A percentile compares a stretch with the other conserved stretches of the same genome.
phyloP scores from a whole-genome alignment of 2,797 vertebrate genomes.

The Ctenochaetus hawaiiensis region DNA sequence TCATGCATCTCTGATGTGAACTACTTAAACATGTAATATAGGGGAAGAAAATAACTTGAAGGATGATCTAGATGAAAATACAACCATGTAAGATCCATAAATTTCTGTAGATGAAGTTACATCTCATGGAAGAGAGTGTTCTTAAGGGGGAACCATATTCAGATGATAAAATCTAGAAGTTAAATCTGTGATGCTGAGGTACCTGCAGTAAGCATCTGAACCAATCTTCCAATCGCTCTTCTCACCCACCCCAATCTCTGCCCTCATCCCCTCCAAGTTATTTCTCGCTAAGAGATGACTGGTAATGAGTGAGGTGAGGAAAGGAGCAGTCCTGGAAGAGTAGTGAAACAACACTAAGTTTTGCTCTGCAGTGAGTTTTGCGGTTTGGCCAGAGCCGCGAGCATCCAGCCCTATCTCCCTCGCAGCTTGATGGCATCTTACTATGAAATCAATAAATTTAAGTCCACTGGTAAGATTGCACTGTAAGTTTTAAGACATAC shows the following conservation, averaged over 20 bases:
- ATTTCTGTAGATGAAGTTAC: conserved; percentile 12
- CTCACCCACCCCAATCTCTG: conserved; percentile 47
- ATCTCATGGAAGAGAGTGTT: conserved; percentile 14
- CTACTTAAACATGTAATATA: conserved; percentile 20
- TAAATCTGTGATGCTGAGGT: conserved; percentile 29
- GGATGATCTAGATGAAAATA: conserved; percentile 35
- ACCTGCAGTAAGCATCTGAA: conserved; percentile 21
- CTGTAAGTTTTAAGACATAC: conserved; percentile 66
- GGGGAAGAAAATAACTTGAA: conserved; percentile 31
- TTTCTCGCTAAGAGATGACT: conserved; percentile 65
- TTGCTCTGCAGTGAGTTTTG: conserved; percentile 54
- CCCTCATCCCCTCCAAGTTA: conserved; percentile 68
- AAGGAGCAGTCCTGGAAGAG: conserved; percentile 45
- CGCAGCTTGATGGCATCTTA: conserved; percentile 73
- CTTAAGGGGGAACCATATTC: conserved; percentile 4
- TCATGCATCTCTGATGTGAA: conserved; percentile 42
- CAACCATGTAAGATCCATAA: conserved; percentile 40
- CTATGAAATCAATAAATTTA: conserved; percentile 74
- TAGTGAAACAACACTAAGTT: conserved; percentile 32
- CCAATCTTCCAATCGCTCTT: conserved; percentile 30
- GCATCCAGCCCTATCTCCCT: conserved; percentile 45
- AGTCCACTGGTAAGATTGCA: conserved; percentile 79
- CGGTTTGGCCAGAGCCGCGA: conserved; percentile 32
- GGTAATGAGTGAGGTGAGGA: conserved; percentile 54
- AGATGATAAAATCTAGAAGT: conserved; percentile 21